These are phyloP conservation scores for Vulpes vulpes DNA, from an alignment of 2,113 vertebrate genomes.

Conservation along the genomic window DNA sequence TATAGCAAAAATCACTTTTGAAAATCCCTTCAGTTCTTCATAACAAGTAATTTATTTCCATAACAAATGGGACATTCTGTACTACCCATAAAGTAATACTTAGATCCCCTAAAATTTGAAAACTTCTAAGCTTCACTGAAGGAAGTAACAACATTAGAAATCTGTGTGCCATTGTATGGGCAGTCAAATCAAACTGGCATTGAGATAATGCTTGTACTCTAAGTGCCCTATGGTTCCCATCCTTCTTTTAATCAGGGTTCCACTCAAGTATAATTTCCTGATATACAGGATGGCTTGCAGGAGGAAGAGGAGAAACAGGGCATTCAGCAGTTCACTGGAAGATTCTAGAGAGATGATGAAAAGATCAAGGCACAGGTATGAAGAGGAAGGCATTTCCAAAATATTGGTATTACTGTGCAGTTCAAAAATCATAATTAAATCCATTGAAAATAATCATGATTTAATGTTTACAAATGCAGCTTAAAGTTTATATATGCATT, in stretches of 20 bases:
- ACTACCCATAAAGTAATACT: not conserved
- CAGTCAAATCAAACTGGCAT: not conserved
- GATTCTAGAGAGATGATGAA: not conserved
- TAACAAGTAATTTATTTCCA: not conserved
- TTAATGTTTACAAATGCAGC: slow-evolving; percentile 9
- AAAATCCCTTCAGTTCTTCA: slow-evolving; percentile 20
- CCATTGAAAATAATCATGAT: slow-evolving; percentile 8
- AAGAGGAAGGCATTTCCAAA: slow-evolving; percentile 44
- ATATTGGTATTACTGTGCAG: not conserved
- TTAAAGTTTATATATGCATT: not conserved
- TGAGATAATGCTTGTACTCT: not conserved
- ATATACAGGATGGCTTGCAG: not conserved
- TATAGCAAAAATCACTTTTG: slow-evolving; percentile 32
- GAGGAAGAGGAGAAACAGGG: not conserved
- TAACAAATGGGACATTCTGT: slow-evolving; percentile 21
- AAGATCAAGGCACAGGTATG: not conserved
- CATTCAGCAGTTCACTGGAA: not conserved
- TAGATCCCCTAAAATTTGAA: not conserved
- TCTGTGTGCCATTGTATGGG: not conserved
- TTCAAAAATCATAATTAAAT: slow-evolving; percentile 20
- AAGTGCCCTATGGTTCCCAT: not conserved
- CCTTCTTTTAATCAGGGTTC: not conserved
- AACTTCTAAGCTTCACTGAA: slow-evolving; percentile 2
- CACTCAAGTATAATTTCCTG: not conserved
- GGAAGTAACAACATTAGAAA: slow-evolving; percentile 24